A percentile compares a stretch with the other conserved stretches of the same genome.
These are phyloP conservation scores for Chrysopilus asiliformis DNA, from an alignment of 2,888 invertebrate species.

Conservation along the genomic window DNA sequence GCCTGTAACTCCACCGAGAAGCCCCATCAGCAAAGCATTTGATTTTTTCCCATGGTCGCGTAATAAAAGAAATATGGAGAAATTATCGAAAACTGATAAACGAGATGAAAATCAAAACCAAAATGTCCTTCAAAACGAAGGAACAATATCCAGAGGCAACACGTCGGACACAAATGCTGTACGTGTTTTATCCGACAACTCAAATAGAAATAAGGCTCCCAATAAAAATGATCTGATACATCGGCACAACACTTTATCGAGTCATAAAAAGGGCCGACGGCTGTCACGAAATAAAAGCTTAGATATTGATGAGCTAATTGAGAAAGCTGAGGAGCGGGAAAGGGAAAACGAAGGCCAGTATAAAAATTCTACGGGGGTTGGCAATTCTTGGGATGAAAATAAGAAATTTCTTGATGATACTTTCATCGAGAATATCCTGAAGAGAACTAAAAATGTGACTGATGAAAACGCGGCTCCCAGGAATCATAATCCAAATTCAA, in stretches of 20 bases:
- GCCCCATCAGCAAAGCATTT: constrained; percentile 33
- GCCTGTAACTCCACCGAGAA: constrained; percentile 18
- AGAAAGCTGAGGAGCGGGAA: constrained; percentile 26
- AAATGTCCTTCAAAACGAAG: constrained; percentile 31
- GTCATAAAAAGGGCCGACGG: not conserved
- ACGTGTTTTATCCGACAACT: constrained; percentile 30
- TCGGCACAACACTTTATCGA: constrained; percentile 15
- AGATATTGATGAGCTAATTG: constrained; percentile 31
- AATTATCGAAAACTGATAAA: constrained; percentile 10
- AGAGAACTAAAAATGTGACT: constrained; percentile 9
- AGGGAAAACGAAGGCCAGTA: too few species aligned
- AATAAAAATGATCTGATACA: constrained; percentile 7
- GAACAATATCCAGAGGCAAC: too few species aligned
- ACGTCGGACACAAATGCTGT: constrained; percentile 30
- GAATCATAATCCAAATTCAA: constrained; percentile 13
- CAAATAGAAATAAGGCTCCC: constrained; percentile 15
- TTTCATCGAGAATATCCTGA: constrained; percentile 20
- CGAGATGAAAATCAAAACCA: constrained; percentile 12
- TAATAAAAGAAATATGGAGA: constrained; percentile 16
- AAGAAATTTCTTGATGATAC: constrained; percentile 24
- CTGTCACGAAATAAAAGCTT: constrained; percentile 27
- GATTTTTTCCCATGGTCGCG: constrained; percentile 32
- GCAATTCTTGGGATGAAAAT: constrained; percentile 7
- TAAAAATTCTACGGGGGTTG: constrained; percentile 1
- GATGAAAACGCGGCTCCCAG: constrained; percentile 6